Conservation (phyloP, 2,888 invertebrate species). For the Drosophila pseudotakahashii region DNA sequence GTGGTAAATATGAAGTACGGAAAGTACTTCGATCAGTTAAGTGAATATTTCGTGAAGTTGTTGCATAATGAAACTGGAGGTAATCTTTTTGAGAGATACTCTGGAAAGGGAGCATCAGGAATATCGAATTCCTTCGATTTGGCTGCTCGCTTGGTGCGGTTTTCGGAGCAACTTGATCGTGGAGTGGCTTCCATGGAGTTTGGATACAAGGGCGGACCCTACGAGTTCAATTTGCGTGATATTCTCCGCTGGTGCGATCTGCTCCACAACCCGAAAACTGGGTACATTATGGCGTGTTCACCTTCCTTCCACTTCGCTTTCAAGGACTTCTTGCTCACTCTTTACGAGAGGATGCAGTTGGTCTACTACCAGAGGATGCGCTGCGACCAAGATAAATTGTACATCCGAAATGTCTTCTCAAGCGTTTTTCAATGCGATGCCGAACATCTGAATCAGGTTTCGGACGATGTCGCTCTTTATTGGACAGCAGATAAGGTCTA, state of each 20-base stretch:
- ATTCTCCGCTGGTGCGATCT: constrained; percentile 96
- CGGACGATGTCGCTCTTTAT: constrained; percentile 86
- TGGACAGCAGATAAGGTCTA: constrained; percentile 86
- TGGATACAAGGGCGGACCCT: constrained; percentile 94
- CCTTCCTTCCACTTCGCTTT: constrained; percentile 60
- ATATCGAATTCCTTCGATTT: constrained; percentile 83
- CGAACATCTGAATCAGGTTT: constrained; percentile 80
- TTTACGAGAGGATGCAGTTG: constrained; percentile 87
- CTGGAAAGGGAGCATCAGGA: neutral
- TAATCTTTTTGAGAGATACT: constrained; percentile 66
- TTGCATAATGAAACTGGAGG: constrained; percentile 34
- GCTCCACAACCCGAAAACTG: constrained; percentile 84
- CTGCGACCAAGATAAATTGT: constrained; percentile 89
- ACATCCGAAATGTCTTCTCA: constrained; percentile 86
- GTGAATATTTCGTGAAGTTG: constrained; percentile 51
- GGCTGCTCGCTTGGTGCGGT: constrained; percentile 90
- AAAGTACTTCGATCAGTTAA: constrained; percentile 70
- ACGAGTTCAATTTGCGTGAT: constrained; percentile 99
- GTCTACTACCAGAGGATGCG: constrained; percentile 96
- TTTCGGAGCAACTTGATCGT: constrained; percentile 89
- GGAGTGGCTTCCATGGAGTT: constrained; percentile 89
- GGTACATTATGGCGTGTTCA: constrained; percentile 60
- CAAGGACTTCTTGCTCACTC: constrained; percentile 72
- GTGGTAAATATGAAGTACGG: constrained; percentile 82
- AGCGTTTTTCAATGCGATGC: constrained; percentile 85